Conservation (phyloP, 2,888 invertebrate genomes). For the Eupithecia abbreviata region DNA sequence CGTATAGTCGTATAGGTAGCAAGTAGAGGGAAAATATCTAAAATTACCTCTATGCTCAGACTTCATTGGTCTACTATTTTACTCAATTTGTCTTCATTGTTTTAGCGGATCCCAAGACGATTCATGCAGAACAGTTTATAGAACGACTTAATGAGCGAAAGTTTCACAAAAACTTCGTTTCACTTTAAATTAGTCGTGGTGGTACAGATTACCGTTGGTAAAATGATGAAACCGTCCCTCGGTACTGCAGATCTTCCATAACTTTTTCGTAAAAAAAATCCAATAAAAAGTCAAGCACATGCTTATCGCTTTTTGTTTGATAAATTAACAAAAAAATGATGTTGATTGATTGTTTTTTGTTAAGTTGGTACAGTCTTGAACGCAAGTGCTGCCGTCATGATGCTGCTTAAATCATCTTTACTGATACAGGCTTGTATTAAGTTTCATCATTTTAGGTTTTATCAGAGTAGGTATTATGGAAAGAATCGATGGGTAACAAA, state of each 20-base stretch:
- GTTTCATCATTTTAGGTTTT: not conserved
- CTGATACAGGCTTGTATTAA: not conserved
- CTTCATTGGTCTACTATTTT: not conserved
- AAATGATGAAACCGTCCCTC: constrained; percentile 14
- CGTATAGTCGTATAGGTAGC: not conserved
- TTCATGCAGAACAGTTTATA: constrained; percentile 37
- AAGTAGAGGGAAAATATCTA: not conserved
- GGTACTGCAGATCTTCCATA: not conserved
- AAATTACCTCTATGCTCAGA: not conserved
- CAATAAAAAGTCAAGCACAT: not conserved
- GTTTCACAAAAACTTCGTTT: constrained; percentile 38
- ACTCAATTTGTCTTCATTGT: constrained; percentile 12
- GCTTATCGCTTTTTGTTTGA: not conserved
- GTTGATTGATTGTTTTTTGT: not conserved
- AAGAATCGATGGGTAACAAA: not conserved
- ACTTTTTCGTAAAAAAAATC: not conserved
- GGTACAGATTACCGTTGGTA: constrained; percentile 13
- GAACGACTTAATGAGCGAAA: constrained; percentile 45
- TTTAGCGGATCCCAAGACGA: constrained; percentile 7
- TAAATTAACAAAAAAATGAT: not conserved
- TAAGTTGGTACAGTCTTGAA: not conserved
- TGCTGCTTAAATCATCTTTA: not conserved
- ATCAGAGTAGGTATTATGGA: not conserved
- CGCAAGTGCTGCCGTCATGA: not conserved
- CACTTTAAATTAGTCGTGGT: constrained; percentile 37